Evolutionary conservation across 2,797 vertebrate species (phyloP).

Genomic region (Microcaecilia unicolor): DNA sequence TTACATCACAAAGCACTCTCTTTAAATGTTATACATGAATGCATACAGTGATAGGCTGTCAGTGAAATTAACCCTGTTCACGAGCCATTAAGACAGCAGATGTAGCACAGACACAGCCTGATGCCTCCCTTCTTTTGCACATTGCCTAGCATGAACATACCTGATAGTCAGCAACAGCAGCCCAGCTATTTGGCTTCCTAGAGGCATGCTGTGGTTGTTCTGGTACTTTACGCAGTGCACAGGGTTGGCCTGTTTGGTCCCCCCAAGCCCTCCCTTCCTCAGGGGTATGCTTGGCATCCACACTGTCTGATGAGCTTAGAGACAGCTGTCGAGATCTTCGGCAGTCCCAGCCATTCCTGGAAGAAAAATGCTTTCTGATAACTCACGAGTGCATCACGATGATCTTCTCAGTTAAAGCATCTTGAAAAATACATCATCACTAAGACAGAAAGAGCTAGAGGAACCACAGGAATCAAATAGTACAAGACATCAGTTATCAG

Average conservation of each 20-base stretch:
- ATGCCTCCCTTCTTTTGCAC: too few relatives aligned
- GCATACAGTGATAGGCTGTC: too few relatives aligned
- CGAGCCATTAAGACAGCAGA: too few relatives aligned
- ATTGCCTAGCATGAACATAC: slow-evolving; percentile 41
- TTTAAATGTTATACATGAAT: too few relatives aligned
- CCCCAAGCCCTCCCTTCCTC: slow-evolving; percentile 68
- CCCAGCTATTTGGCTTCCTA: slow-evolving; percentile 71
- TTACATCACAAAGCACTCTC: too few relatives aligned
- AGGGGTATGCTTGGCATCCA: slow-evolving; percentile 59
- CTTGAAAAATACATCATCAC: too few relatives aligned
- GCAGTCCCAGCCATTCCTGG: slow-evolving; percentile 73
- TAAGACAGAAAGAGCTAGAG: not conserved
- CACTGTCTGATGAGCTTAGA: slow-evolving; percentile 69
- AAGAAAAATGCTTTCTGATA: not conserved
- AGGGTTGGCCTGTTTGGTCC: slow-evolving; percentile 21
- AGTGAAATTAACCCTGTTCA: too few relatives aligned
- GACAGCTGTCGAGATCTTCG: slow-evolving; percentile 72
- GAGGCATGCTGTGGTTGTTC: slow-evolving; percentile 53
- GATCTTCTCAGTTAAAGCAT: too few relatives aligned
- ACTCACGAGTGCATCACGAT: too few relatives aligned
- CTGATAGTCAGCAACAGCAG: slow-evolving; percentile 62
- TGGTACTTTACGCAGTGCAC: slow-evolving; percentile 51
- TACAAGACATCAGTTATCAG: too few relatives aligned
- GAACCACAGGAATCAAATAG: fast-evolving
- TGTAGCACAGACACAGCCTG: too few relatives aligned